Conservation (phyloP, 2,888 invertebrate species). For the Parnassius smintheus region DNA sequence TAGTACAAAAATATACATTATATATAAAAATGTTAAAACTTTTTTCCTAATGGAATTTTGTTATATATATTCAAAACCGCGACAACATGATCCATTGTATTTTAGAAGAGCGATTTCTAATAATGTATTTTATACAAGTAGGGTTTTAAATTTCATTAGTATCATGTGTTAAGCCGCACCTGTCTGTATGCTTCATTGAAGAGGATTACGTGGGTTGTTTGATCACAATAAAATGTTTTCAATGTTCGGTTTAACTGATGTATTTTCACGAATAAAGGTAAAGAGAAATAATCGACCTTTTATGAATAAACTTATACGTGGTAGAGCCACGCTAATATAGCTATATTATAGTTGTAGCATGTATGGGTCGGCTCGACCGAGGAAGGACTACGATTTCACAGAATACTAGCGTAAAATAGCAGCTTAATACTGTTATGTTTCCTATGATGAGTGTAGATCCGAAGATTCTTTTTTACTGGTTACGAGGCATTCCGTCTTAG, state of each 20-base stretch:
- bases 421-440: no score
- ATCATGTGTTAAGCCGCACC: not conserved
- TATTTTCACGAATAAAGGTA: not conserved
- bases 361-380: no score
- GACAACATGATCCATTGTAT: not conserved
- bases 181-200: not conserved
- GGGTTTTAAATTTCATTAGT: not conserved
- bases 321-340: no score
- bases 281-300: not conserved
- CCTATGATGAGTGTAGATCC: no score
- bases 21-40: no score
- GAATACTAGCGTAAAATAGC: no score
- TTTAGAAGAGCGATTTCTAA: not conserved
- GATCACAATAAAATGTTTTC: not conserved
- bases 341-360: no score
- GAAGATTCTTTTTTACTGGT: no score
- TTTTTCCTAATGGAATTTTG: no score
- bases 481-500: no score
- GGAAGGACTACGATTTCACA: no score
- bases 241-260: not conserved
- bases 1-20: no score
- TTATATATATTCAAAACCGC: not conserved
- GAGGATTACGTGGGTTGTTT: not conserved
- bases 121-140: not conserved
- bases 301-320: not conserved